Base-by-base conservation (phyloP, 2,113 vertebrate genomes). In the Sarotherodon lohbergeri region DNA sequence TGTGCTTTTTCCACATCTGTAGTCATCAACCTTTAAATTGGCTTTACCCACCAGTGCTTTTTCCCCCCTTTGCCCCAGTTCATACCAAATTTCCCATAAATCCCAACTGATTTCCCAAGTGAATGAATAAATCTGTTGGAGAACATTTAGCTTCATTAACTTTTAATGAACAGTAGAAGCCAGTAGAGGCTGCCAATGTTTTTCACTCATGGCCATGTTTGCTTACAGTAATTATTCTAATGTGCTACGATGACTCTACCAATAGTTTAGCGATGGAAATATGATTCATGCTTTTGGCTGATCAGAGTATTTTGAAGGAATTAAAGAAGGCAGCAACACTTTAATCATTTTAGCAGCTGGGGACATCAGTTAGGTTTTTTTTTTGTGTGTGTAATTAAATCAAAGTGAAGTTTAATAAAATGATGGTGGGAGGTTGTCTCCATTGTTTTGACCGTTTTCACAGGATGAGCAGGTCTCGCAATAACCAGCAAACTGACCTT, bases 161-260 rank as follows among this genome's bases (percentile, higher is more conserved):
- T 27, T 73, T 84, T 79, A 82, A 73, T 85, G 79, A 86, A 86
- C 55, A 56, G 10, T 78, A 78, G 73, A 50, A 50, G 34, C 56
- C 56, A 11, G 39, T 12, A 6, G 39, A 61, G 10, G 39, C 71
- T 90, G 89, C 85, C 76, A 89, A 29, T 6, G 41, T 6, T 24
- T 55, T 82, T 32, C 56, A 81, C 52, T 43, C 54, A 71, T 27
- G 57, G 36, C 80, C n/a, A 19, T 29, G 81, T 80, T 82, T 84
- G 76, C 83, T 84, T 83, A 82, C 81, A 84, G 43, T 86, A 79
- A 90, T 91, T 92, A 89, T 29, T 66, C 80, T 66, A 86, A 91
- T 86, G 85, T 80, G 76, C 16, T 13, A 7, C 24, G 52, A 71
- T 43, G 36, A 85, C 34, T 9, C 32, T 63, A 19, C 34, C 87